A percentile compares a stretch with the other conserved stretches of the same genome.
phyloP scores from a whole-genome alignment of 2,797 vertebrate species.

The Anolis apletophallus region DNA sequence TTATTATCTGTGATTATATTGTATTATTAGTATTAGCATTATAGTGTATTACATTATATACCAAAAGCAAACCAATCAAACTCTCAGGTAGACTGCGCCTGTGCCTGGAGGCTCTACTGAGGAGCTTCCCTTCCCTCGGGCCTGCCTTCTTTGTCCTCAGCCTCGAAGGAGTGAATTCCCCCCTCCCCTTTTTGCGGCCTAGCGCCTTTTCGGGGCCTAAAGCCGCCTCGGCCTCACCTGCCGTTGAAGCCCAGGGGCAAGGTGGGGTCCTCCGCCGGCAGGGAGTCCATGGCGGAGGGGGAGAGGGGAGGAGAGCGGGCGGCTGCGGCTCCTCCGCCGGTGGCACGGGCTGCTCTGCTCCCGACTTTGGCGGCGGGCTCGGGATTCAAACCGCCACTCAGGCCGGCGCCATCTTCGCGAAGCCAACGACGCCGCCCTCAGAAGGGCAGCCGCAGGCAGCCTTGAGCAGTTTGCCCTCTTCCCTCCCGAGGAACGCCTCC shows the following conservation, averaged over 20 bases:
- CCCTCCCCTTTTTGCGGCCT: neutral
- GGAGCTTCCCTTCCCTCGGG: no score
- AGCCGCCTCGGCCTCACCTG: conserved; percentile 72
- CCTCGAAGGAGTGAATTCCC: neutral
- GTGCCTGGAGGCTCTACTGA: no score
- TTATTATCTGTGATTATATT: no score
- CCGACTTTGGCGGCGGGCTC: conserved; percentile 68
- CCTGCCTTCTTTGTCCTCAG: no score
- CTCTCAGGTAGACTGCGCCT: no score
- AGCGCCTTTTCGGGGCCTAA: neutral
- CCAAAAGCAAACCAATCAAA: no score
- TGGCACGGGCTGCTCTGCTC: conserved; percentile 50
- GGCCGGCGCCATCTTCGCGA: conserved; percentile 75
- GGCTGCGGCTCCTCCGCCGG: neutral
- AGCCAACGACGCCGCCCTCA: conserved; percentile 12
- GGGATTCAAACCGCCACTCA: conserved; percentile 77
- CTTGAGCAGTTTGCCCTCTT: conserved; percentile 28
- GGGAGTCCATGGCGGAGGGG: conserved; percentile 83
- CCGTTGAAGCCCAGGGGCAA: conserved; percentile 86
- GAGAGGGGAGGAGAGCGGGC: neutral
- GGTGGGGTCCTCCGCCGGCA: conserved; percentile 83
- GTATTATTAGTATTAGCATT: no score
- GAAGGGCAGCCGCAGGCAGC: accelerated
- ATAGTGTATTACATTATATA: no score
- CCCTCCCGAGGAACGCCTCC: conserved; percentile 5